Base-by-base conservation (phyloP, 2,113 vertebrate genomes). In the Macroglossus sobrinus region DNA sequence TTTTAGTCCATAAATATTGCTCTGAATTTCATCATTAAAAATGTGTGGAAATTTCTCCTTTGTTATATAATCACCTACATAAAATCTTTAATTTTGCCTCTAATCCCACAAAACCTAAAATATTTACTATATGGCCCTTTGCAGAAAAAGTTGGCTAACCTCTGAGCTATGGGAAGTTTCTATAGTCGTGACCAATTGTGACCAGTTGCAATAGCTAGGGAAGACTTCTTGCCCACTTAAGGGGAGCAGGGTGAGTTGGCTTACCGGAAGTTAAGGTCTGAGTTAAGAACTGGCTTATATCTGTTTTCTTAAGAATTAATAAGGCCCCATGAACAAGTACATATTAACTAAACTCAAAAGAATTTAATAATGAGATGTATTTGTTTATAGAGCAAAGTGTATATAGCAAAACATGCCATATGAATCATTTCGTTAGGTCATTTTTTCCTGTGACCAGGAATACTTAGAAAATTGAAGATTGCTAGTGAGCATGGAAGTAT, bases 91-190 rank as follows among this genome's bases (percentile, higher is more conserved):
- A 84, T 88, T 76, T 82, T 95, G 26, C 38, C 33, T 84, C 63
- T 95, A 88, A 13, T 66, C 64, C 28, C 64, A 94, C n/a, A 84
- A 92, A 92, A 28, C 40, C 30, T 87, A 64, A 59, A 87, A 69
- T 80, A 80, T 7, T 76, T 94, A 64, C 40, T 92, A 7, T 87
- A 21, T 89, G 66, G 43, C 30, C 8, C 59, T 91, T 90, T 63
- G 63, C 33, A 63, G 64, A 78, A 79, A 66, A 74, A 63, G 50
- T 2, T 81, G 33, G 1, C 55, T 94, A 63, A 19, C 69, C 64
- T 86, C 57, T 94, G 71, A 84, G 69, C 40, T 66, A 16, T 8
- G 26, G 61, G 64, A 47, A 85, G 38, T 97, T n/a, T 94, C 35
- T 89, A 45, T 92, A 81, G 45, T 64, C 72, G 74, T 90, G 64